Evolutionary conservation across 2,113 vertebrate genomes (phyloP).

Genomic region (Balaeniceps rex): DNA sequence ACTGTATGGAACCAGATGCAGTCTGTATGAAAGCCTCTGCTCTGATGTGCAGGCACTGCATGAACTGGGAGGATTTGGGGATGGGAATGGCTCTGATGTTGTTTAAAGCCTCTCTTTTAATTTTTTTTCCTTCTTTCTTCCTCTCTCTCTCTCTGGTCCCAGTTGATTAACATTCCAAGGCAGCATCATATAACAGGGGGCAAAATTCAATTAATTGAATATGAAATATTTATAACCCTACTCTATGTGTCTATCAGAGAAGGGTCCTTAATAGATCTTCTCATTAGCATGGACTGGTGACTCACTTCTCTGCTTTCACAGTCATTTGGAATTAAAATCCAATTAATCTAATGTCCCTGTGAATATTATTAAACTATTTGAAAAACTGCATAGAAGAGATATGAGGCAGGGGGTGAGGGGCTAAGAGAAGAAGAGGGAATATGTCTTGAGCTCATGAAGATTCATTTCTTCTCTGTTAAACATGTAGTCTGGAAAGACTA

Average conservation of each 20-base stretch:
- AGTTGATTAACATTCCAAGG: constrained; percentile 76
- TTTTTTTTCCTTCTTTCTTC: background rate
- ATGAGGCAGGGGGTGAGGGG: constrained; percentile 53
- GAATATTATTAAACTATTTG: constrained; percentile 83
- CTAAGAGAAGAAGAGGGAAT: constrained; percentile 60
- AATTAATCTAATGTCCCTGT: constrained; percentile 84
- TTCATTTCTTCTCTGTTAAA: constrained; percentile 63
- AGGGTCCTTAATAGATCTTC: constrained; percentile 88
- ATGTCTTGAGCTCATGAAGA: constrained; percentile 46
- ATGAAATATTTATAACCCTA: constrained; percentile 89
- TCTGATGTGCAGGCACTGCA: constrained; percentile 37
- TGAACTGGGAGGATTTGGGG: constrained; percentile 26
- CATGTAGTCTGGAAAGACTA: background rate
- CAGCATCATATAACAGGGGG: constrained; percentile 73
- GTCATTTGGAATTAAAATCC: constrained; percentile 85
- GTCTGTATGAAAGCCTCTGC: constrained; percentile 58
- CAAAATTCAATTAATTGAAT: constrained; percentile 86
- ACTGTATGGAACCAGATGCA: constrained; percentile 74
- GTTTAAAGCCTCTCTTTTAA: constrained; percentile 44
- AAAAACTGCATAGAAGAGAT: constrained; percentile 76
- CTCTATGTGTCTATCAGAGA: constrained; percentile 81
- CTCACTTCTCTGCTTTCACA: constrained; percentile 89
- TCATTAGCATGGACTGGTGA: constrained; percentile 92
- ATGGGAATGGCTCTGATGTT: constrained; percentile 1
- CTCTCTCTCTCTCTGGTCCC: constrained; percentile 29